Evolutionary conservation across 2,888 invertebrate species (phyloP).

Genomic region (Platynereis dumerilii): DNA sequence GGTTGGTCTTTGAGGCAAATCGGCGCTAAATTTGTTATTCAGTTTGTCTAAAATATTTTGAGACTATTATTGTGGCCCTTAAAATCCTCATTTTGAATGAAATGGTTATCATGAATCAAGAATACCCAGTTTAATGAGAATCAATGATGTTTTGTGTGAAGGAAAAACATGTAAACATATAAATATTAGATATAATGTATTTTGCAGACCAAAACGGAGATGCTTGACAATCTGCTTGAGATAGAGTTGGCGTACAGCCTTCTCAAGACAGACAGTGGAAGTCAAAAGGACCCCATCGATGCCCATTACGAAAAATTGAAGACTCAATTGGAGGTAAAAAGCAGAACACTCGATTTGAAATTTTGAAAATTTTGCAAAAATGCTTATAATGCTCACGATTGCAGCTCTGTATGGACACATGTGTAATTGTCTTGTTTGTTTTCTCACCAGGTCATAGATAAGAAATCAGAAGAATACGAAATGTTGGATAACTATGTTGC

Average conservation of each 20-base stretch:
- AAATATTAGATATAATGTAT: slow-evolving; percentile 70
- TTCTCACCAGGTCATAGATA: slow-evolving; percentile 69
- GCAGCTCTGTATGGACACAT: too few relatives aligned
- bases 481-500: slow-evolving; percentile 79
- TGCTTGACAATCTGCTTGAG: slow-evolving; percentile 92
- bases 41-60: too few relatives aligned
- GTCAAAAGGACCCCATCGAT: slow-evolving; percentile 75
- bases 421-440: not conserved
- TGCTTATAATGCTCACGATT: not conserved
- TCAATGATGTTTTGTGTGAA: too few relatives aligned
- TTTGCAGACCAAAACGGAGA: slow-evolving; percentile 73
- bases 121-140: too few relatives aligned
- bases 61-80: too few relatives aligned
- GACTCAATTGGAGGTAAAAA: slow-evolving; percentile 74
- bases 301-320: slow-evolving; percentile 87
- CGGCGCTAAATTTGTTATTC: too few relatives aligned
- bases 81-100: too few relatives aligned
- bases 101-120: too few relatives aligned
- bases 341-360: too few relatives aligned
- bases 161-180: too few relatives aligned
- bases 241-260: slow-evolving; percentile 94
- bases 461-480: slow-evolving; percentile 73
- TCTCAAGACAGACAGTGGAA: slow-evolving; percentile 70
- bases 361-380: not conserved
- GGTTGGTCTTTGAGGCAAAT: too few relatives aligned